Evolutionary conservation across 2,113 vertebrate species (phyloP), one percentile per base, ranked within the genome.

Genomic region (Oryzias curvinotus): DNA sequence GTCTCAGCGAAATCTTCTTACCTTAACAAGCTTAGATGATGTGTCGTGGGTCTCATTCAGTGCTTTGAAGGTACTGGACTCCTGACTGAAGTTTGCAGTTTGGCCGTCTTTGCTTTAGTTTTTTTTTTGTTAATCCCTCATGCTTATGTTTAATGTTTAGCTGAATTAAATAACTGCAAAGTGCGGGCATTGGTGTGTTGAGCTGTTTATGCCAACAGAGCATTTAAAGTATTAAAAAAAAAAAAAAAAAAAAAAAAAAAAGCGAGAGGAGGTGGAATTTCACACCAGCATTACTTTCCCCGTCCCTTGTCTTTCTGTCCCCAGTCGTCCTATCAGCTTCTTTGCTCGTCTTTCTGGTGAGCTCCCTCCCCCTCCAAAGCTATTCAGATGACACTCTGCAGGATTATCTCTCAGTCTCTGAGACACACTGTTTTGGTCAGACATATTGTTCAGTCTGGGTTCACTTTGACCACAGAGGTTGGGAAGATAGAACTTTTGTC

Each of bases 371-470:
- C 73, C 75, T 82, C 78, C 78, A 87, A 86, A 90, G 87, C 89
- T 66, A 86, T 86, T 90, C 83, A 91, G 89, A 83, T 87, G 83
- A 80, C 84, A 84, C 89, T 84, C 72, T 73, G 82, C 65, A 55
- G 91, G 91, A 92, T 92, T 90, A 92, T 88, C 90, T 82, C 76
- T 87, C 74, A 78, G 83, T 71, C 87, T 87, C 80, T 82, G 84
- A 89, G 81, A 89, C 79, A 69, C 26, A 51, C 85, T 82, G 71
- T 53, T 77, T 62, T 66, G 80, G 78, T 83, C 75, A 55, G 78
- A 81, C 83, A 82, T 61, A 64, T 58, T 73, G 65, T 82, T 72
- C 68, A 64, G 73, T 71, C 72, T 45, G 54, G 52, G 67, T 77
- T 81, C 55, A 64, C 67, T 73, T 68, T n/a, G 66, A 46, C 63